These are phyloP conservation scores for Geotrypetes seraphini DNA, from an alignment of 2,797 vertebrate species.

Conservation along the genomic window DNA sequence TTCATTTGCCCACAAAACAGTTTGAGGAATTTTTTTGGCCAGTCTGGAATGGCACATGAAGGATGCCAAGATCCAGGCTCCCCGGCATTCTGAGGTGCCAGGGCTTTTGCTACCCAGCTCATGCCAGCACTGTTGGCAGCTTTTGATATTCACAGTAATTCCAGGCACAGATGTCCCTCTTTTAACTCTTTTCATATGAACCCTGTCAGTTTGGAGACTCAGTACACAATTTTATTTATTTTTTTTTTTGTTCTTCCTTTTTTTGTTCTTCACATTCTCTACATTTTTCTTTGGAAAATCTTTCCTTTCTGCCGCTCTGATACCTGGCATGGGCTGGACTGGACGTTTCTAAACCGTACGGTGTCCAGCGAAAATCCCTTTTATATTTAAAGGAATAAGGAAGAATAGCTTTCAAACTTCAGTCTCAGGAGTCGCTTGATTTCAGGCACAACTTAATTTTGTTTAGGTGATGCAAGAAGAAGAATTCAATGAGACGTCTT, in stretches of 20 bases:
- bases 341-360: too few species aligned
- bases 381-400: too few species aligned
- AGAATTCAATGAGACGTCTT: too few species aligned
- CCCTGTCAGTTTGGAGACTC: constrained; percentile 34
- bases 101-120: constrained; percentile 47
- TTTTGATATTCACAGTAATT: constrained; percentile 44
- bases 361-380: too few species aligned
- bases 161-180: constrained; percentile 56
- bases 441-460: too few species aligned
- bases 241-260: background rate
- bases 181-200: constrained; percentile 51
- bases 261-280: background rate
- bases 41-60: constrained; percentile 13
- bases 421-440: too few species aligned
- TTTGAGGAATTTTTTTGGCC: too few species aligned
- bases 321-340: too few species aligned
- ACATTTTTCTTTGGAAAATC: background rate
- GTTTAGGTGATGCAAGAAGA: too few species aligned
- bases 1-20: too few species aligned
- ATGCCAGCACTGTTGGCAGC: constrained; percentile 59
- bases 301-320: too few species aligned
- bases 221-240: background rate
- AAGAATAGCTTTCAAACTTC: too few species aligned
- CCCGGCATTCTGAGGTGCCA: constrained; percentile 52
- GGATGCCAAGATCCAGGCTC: constrained; percentile 27